Evolutionary conservation across 2,888 invertebrate genomes (phyloP).

Genomic region (Dione juno): DNA sequence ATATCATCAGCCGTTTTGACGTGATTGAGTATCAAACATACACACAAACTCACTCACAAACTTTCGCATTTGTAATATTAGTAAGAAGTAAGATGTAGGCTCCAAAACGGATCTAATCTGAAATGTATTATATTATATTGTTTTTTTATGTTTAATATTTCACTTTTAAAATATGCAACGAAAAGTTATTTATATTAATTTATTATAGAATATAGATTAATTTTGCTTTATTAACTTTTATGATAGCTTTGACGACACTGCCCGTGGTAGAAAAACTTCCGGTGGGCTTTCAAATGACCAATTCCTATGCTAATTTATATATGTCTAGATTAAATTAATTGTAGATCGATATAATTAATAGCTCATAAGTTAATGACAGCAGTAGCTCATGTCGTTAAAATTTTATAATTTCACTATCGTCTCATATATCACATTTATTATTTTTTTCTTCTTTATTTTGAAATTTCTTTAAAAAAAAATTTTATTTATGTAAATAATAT

Average conservation of each 20-base stretch:
- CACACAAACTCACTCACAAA: too few relatives aligned
- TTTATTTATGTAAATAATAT: constrained; percentile 2
- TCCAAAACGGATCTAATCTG: neutral
- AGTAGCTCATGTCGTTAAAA: constrained; percentile 7
- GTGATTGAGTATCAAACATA: too few relatives aligned
- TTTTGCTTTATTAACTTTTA: constrained; percentile 1
- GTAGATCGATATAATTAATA: constrained; percentile 11
- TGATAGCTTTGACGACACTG: neutral
- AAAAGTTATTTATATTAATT: constrained; percentile 6
- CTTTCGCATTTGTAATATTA: too few relatives aligned
- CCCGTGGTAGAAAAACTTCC: neutral
- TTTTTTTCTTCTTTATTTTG: neutral
- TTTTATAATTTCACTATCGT: constrained; percentile 17
- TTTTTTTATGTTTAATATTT: constrained; percentile 11
- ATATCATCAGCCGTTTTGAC: too few relatives aligned
- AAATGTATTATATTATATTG: neutral
- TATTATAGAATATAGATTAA: neutral
- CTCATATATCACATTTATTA: constrained; percentile 1
- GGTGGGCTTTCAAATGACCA: constrained; percentile 12
- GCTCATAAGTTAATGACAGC: constrained; percentile 11
- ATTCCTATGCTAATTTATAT: constrained; percentile 17
- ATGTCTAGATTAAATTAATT: constrained; percentile 20
- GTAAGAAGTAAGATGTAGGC: too few relatives aligned
- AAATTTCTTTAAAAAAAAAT: neutral
- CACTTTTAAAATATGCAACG: constrained; percentile 8